phyloP scores from a whole-genome alignment of 2,797 vertebrate species.

The Mormyrus hasselquistii region DNA sequence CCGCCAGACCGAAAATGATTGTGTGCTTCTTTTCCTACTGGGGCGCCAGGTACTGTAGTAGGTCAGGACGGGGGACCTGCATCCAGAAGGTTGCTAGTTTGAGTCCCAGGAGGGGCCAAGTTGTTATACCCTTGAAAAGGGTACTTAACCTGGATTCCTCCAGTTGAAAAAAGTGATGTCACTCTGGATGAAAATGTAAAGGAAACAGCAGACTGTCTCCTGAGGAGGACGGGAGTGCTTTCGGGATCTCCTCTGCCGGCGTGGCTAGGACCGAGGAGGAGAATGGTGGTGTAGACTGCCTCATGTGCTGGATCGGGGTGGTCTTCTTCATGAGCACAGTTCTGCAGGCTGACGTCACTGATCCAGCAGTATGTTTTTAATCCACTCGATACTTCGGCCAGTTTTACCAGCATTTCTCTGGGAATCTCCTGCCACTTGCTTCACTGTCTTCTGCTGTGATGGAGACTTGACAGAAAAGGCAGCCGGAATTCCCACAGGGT shows the following conservation, averaged over 20 bases:
- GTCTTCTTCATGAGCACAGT: not conserved
- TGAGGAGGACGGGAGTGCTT: not conserved
- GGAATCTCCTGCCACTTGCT: not conserved
- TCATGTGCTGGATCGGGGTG: not conserved
- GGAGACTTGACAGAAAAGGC: not conserved
- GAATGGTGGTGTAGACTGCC: not conserved
- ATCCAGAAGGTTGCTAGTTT: not conserved
- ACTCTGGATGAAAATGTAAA: not conserved
- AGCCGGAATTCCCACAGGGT: not conserved
- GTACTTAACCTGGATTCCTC: constrained; percentile 1
- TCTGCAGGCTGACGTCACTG: not conserved
- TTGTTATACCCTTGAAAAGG: not conserved
- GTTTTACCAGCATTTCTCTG: not conserved
- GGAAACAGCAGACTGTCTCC: not conserved
- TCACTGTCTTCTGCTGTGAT: not conserved
- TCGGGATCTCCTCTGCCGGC: not conserved
- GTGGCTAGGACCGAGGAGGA: not conserved
- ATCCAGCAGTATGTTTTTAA: not conserved
- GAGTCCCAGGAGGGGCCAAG: not conserved
- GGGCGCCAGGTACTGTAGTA: not conserved
- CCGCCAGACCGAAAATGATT: not conserved
- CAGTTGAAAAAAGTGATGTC: not conserved
- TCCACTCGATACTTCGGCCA: not conserved
- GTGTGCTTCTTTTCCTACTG: not conserved
- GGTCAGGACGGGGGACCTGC: not conserved